phyloP scores from a whole-genome alignment of 2,113 vertebrate species.

The Calyptommatus sinebrachiatus region DNA sequence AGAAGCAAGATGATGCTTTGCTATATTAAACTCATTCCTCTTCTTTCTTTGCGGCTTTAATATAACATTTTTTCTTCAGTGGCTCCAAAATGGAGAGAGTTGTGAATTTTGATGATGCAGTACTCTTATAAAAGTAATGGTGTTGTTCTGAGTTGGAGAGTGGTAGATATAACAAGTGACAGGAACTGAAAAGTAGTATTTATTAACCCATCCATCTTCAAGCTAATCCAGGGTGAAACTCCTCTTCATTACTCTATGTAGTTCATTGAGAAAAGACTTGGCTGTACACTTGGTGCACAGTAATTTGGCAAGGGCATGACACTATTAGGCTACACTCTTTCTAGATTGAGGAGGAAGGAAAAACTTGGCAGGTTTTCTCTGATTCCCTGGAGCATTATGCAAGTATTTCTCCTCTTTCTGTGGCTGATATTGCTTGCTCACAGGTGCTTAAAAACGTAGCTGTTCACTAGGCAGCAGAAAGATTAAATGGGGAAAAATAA shows the following conservation, averaged over 20 bases:
- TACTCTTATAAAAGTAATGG: background rate
- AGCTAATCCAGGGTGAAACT: conserved; percentile 12
- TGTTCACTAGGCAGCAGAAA: background rate
- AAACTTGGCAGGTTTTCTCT: background rate
- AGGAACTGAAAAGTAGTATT: conserved; percentile 9
- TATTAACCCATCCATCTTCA: conserved; percentile 35
- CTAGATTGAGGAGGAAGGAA: conserved; percentile 8
- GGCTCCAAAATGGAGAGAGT: background rate
- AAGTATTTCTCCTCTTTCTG: background rate
- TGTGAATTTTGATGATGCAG: conserved; percentile 19
- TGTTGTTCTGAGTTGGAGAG: background rate
- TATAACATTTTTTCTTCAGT: background rate
- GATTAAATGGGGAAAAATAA: background rate
- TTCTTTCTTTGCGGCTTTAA: background rate
- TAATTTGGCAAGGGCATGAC: conserved; percentile 27
- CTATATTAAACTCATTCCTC: background rate
- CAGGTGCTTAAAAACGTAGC: background rate
- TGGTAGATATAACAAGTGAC: background rate
- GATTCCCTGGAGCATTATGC: background rate
- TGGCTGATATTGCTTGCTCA: background rate
- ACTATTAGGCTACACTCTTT: conserved; percentile 18
- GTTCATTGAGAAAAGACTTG: conserved; percentile 22
- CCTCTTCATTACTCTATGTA: conserved; percentile 15
- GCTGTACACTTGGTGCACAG: background rate
- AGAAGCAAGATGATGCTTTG: background rate